Evolutionary conservation across 2,113 vertebrate genomes (phyloP).

Genomic region (Scomber colias): DNA sequence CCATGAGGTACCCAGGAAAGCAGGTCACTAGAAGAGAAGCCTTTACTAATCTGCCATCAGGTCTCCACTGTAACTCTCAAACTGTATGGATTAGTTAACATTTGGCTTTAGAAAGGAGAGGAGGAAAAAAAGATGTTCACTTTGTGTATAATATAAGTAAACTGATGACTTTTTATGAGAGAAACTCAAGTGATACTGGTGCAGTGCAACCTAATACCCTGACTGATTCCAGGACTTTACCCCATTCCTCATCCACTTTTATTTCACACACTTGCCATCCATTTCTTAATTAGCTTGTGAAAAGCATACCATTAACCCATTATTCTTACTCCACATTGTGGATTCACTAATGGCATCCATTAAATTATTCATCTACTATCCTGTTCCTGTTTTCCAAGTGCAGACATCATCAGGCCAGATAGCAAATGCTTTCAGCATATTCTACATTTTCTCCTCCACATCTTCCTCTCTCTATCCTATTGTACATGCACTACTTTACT

Average conservation of each 20-base stretch:
- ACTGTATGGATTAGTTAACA: constrained; percentile 31
- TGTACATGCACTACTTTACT: background rate
- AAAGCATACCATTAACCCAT: background rate
- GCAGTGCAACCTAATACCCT: background rate
- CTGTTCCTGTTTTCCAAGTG: background rate
- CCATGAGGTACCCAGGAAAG: constrained; percentile 72
- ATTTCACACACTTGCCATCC: background rate
- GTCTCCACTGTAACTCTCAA: constrained; percentile 41
- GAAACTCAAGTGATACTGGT: background rate
- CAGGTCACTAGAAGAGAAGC: constrained; percentile 81
- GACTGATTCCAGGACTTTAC: too few species aligned
- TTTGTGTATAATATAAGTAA: background rate
- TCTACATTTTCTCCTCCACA: background rate
- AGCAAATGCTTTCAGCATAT: background rate
- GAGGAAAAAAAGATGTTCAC: background rate
- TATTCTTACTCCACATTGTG: constrained; percentile 4
- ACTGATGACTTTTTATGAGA: background rate
- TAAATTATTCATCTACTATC: constrained; percentile 41
- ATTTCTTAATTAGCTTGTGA: background rate
- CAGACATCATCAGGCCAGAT: background rate
- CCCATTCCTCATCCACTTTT: background rate
- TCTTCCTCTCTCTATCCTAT: background rate
- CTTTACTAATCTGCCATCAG: constrained; percentile 72
- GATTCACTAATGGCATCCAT: constrained; percentile 36
- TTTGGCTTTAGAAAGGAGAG: background rate